These are phyloP conservation scores for Macropis europaea DNA, from an alignment of 2,888 invertebrate genomes.

Conservation along the genomic window DNA sequence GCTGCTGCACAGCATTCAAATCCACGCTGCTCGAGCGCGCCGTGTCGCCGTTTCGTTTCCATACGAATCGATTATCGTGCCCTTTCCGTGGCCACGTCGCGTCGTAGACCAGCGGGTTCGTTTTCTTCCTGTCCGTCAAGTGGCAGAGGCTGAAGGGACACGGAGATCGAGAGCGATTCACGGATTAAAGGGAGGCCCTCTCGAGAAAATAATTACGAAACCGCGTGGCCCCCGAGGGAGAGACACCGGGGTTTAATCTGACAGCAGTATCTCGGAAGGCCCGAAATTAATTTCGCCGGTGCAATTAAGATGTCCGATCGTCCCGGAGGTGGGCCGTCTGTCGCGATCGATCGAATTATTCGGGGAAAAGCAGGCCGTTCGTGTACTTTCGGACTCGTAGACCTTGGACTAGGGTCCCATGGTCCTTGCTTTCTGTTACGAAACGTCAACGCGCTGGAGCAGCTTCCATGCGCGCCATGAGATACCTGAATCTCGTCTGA, in stretches of 20 bases:
- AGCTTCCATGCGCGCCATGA: too few relatives aligned
- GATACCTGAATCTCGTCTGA: too few relatives aligned
- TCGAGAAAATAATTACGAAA: slow-evolving; percentile 61
- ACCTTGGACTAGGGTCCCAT: background rate
- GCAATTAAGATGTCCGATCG: slow-evolving; percentile 63
- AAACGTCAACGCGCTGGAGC: too few relatives aligned
- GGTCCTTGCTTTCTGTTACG: too few relatives aligned
- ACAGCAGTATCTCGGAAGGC: slow-evolving; percentile 54
- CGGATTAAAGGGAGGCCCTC: slow-evolving; percentile 40
- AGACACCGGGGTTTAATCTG: slow-evolving; percentile 55
- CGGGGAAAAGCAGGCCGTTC: slow-evolving; percentile 37
- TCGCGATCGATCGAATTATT: slow-evolving; percentile 53
- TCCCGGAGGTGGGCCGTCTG: slow-evolving; percentile 23
- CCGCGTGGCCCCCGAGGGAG: slow-evolving; percentile 5
- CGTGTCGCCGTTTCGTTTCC: slow-evolving; percentile 9
- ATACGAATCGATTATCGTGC: slow-evolving; percentile 34
- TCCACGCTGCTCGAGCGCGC: slow-evolving; percentile 7
- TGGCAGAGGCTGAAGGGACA: background rate
- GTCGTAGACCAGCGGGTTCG: background rate
- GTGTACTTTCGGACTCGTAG: background rate
- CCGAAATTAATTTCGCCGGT: slow-evolving; percentile 59
- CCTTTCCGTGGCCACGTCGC: background rate
- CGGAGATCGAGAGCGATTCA: background rate
- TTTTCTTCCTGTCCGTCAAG: background rate
- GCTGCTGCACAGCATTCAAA: slow-evolving; percentile 42